phyloP scores from a whole-genome alignment of 2,113 vertebrate species.

The Leiothrix lutea region DNA sequence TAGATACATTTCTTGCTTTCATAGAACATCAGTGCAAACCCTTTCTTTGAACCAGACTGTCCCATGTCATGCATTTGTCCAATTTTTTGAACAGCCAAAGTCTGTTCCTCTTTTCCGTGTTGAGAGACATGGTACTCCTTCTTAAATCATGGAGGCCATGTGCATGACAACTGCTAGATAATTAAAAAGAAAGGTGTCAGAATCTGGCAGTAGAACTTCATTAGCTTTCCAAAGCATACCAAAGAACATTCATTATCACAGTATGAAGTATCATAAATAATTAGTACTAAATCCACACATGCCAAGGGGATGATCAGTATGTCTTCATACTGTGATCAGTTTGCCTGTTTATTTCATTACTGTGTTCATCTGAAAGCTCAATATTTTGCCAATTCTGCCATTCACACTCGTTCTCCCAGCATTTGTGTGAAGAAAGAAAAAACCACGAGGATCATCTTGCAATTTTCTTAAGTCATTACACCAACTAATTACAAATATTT shows the following conservation, averaged over 20 bases:
- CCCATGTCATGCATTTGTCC: not conserved
- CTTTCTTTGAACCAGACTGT: not conserved
- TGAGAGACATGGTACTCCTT: not conserved
- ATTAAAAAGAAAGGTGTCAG: constrained; percentile 29
- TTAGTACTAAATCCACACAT: not conserved
- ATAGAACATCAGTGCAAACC: not conserved
- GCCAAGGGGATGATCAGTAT: not conserved
- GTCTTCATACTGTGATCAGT: not conserved
- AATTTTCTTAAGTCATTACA: not conserved
- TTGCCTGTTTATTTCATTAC: not conserved
- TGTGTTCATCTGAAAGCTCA: not conserved
- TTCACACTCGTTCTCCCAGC: not conserved
- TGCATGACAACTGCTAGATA: not conserved
- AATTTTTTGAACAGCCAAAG: not conserved
- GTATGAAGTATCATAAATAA: constrained; percentile 24
- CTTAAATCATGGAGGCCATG: not conserved
- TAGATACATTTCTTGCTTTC: not conserved
- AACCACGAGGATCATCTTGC: not conserved
- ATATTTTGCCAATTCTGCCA: constrained; percentile 20
- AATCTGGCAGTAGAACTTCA: constrained; percentile 2
- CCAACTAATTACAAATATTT: not conserved
- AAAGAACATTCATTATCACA: constrained; percentile 12
- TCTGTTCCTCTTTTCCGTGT: not conserved
- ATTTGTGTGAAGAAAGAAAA: not conserved
- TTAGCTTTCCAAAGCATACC: not conserved